Evolutionary conservation across 2,113 vertebrate genomes (phyloP).

Genomic region (Pollachius pollachius): DNA sequence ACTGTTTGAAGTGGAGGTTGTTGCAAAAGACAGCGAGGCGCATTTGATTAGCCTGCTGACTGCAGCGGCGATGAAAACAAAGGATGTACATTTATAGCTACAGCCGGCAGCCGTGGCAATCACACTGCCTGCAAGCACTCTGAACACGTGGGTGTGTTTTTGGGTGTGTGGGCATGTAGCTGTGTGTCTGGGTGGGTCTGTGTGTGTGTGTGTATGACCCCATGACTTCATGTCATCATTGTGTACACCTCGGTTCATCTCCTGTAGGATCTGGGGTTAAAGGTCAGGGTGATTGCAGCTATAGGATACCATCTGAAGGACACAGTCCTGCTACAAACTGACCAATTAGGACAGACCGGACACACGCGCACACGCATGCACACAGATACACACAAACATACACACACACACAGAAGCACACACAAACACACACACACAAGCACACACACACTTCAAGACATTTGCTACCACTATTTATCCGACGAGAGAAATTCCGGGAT

Average conservation of each 20-base stretch:
- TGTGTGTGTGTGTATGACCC: neutral
- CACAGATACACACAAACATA: neutral
- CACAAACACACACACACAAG: neutral
- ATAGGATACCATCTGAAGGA: slow-evolving; percentile 73
- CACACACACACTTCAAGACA: neutral
- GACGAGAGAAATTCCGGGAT: no score
- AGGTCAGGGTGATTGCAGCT: slow-evolving; percentile 68
- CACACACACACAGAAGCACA: neutral
- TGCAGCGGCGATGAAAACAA: slow-evolving; percentile 28
- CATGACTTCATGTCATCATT: slow-evolving; percentile 15
- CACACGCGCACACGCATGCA: neutral
- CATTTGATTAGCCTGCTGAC: slow-evolving; percentile 54
- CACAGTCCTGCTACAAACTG: slow-evolving; percentile 68
- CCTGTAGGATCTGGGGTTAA: slow-evolving; percentile 67
- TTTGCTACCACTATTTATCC: neutral
- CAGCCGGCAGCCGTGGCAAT: no score
- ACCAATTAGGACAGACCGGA: slow-evolving; percentile 62
- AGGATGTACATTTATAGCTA: no score
- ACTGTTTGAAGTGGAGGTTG: slow-evolving; percentile 53
- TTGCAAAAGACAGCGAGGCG: slow-evolving; percentile 48
- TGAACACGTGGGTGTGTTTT: neutral
- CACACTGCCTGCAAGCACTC: no score
- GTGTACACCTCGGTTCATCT: slow-evolving; percentile 49
- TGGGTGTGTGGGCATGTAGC: neutral
- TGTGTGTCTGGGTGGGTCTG: neutral